These are phyloP conservation scores for Agrypnus murinus DNA, from an alignment of 2,888 invertebrate species.

Conservation along the genomic window DNA sequence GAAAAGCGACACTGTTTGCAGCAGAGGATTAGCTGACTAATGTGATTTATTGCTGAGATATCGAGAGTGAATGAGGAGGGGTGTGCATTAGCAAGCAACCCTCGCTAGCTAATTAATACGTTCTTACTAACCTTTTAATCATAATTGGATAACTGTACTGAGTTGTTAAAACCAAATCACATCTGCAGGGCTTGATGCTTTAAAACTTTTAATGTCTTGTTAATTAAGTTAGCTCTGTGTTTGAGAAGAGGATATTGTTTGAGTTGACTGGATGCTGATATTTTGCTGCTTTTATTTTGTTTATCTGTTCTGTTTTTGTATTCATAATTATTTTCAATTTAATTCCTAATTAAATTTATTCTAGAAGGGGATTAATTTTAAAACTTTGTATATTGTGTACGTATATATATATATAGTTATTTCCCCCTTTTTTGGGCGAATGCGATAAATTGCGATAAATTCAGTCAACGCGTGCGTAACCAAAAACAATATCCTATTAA, in stretches of 20 bases:
- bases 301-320: constrained; percentile 41
- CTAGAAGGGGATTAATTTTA: background rate
- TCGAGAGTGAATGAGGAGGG: constrained; percentile 61
- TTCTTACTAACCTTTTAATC: constrained; percentile 72
- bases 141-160: constrained; percentile 72
- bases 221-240: constrained; percentile 66
- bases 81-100: constrained; percentile 62
- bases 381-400: no score
- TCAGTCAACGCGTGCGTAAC: background rate
- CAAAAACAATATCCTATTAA: background rate
- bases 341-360: constrained; percentile 18
- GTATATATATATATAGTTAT: no score
- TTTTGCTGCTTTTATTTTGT: constrained; percentile 41
- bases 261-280: constrained; percentile 45
- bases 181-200: constrained; percentile 63
- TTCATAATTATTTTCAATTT: constrained; percentile 28
- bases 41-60: constrained; percentile 70
- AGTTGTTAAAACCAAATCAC: constrained; percentile 66
- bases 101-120: constrained; percentile 70
- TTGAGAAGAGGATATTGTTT: constrained; percentile 55
- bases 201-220: constrained; percentile 69
- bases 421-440: no score
- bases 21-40: constrained; percentile 69
- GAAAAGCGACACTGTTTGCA: constrained; percentile 61
- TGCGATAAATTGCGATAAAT: no score